phyloP scores from a whole-genome alignment of 1,140 invertebrate species.

The Drosophila ambigua region DNA sequence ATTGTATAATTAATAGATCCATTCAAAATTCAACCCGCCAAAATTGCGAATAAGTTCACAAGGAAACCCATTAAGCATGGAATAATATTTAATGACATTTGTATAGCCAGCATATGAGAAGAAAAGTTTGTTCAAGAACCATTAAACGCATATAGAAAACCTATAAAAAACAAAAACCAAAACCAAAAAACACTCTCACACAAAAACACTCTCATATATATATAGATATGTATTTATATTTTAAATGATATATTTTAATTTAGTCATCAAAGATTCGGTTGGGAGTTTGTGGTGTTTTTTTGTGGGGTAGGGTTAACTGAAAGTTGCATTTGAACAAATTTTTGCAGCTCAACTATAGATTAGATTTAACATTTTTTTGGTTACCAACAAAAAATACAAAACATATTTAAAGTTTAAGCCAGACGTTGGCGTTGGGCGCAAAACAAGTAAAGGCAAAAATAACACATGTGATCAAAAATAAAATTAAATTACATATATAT shows the following conservation, averaged over 20 bases:
- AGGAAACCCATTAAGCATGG: conserved; percentile 42
- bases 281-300: neutral
- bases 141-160: conserved; percentile 32
- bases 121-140: conserved; percentile 29
- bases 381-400: conserved; percentile 19
- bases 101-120: conserved; percentile 30
- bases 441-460: conserved; percentile 44
- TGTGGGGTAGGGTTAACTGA: neutral
- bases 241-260: conserved; percentile 44
- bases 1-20: conserved; percentile 63
- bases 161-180: conserved; percentile 7
- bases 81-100: conserved; percentile 41
- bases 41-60: conserved; percentile 63
- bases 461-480: conserved; percentile 79
- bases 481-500: conserved; percentile 67
- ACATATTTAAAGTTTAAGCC: conserved; percentile 50
- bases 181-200: conserved; percentile 34
- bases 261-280: conserved; percentile 24
- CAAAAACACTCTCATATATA: conserved; percentile 18
- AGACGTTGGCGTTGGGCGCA: conserved; percentile 24
- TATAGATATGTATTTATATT: conserved; percentile 26
- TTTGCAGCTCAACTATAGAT: conserved; percentile 25
- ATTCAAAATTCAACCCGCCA: conserved; percentile 74
- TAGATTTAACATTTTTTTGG: conserved; percentile 26
- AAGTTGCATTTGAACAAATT: neutral